A percentile compares a stretch with the other conserved stretches of the same genome.
These are phyloP conservation scores for Penelope pileata DNA, from an alignment of 2,113 vertebrate genomes.

Conservation along the genomic window DNA sequence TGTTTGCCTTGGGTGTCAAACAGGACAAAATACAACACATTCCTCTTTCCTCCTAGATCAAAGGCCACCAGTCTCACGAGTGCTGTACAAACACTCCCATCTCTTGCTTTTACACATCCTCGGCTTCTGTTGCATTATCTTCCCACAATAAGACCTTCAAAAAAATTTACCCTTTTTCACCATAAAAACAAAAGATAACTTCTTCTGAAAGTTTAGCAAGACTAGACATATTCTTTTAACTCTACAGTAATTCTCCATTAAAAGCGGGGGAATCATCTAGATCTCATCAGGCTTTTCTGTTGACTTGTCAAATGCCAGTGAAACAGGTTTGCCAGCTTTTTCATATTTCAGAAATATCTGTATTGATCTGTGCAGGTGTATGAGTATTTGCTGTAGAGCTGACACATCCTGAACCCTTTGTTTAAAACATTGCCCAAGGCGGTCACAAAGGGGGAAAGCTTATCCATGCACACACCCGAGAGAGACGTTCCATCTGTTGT, in stretches of 20 bases:
- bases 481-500: not conserved
- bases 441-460: not conserved
- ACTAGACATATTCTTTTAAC: not conserved
- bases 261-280: not conserved
- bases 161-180: not conserved
- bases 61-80: not conserved
- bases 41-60: not conserved
- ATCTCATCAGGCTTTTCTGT: not conserved
- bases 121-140: not conserved
- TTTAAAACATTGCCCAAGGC: accelerated
- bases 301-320: not conserved
- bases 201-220: not conserved
- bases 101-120: not conserved
- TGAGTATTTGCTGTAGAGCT: not conserved
- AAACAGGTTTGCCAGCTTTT: not conserved
- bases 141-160: not conserved
- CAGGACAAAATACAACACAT: not conserved
- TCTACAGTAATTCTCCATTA: not conserved
- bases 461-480: not conserved
- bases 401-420: not conserved
- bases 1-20: not conserved
- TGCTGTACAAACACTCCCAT: not conserved
- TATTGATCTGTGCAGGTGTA: not conserved
- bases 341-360: not conserved
- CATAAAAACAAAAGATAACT: not conserved